Percentiles rank a stretch among this genome's conserved stretches.
phyloP scores from a whole-genome alignment of 2,113 vertebrate species.

The Sakesphorus luctuosus region DNA sequence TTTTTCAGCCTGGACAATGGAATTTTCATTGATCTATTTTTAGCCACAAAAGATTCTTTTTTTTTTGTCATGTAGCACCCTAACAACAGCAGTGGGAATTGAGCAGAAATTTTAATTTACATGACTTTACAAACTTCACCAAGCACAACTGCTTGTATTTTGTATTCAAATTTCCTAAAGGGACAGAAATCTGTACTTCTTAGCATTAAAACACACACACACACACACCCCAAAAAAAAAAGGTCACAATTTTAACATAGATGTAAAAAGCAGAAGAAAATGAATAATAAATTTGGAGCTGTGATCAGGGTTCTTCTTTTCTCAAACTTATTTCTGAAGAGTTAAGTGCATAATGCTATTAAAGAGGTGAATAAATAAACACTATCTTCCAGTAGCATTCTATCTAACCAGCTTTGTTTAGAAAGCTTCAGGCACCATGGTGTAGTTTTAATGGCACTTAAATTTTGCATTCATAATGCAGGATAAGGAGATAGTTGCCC shows the following conservation, averaged over 20 bases:
- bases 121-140: not conserved
- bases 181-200: not conserved
- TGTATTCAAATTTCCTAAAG: not conserved
- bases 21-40: not conserved
- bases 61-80: not conserved
- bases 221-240: too few relatives aligned
- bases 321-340: not conserved
- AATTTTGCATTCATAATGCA: slow-evolving; percentile 28
- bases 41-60: not conserved
- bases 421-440: not conserved
- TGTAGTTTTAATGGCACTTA: slow-evolving; percentile 37
- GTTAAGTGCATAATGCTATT: not conserved
- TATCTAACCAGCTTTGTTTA: not conserved
- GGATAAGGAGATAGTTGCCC: not conserved
- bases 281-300: not conserved
- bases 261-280: not conserved
- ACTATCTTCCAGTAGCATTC: not conserved
- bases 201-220: not conserved
- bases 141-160: not conserved
- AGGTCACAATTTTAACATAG: not conserved
- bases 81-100: not conserved
- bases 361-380: not conserved
- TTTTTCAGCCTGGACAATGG: not conserved
- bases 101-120: slow-evolving; percentile 2
- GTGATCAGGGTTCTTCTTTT: not conserved